Conservation (phyloP, 2,888 invertebrate species). For the Zygogramma bicolorata region DNA sequence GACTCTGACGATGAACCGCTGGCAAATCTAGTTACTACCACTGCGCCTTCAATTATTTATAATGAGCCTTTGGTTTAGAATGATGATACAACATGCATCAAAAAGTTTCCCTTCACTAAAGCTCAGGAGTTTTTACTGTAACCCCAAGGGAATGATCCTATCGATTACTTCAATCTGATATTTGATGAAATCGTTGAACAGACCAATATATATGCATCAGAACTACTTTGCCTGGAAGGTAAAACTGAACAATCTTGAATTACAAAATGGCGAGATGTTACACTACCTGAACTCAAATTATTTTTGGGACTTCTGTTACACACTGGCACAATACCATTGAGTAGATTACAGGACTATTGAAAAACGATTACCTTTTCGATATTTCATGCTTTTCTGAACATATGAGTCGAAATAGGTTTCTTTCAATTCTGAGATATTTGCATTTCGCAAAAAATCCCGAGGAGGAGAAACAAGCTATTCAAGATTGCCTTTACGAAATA, state of each 20-base stretch:
- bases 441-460: conserved; percentile 20
- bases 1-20: neutral
- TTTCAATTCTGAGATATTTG: conserved; percentile 25
- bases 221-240: neutral
- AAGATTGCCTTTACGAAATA: conserved; percentile 50
- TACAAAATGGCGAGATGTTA: conserved; percentile 17
- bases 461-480: conserved; percentile 1
- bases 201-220: conserved; percentile 16
- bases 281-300: conserved; percentile 4
- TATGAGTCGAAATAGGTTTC: conserved; percentile 10
- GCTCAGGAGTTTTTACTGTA: conserved; percentile 2
- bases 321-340: conserved; percentile 13
- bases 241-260: conserved; percentile 1
- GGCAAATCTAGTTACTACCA: neutral
- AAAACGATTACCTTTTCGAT: conserved; percentile 6
- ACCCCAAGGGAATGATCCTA: conserved; percentile 7
- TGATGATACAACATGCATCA: conserved; percentile 6
- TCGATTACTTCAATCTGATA: conserved; percentile 15
- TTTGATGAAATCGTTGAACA: conserved; percentile 1
- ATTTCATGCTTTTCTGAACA: conserved; percentile 10
- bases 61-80: neutral
- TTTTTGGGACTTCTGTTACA: conserved; percentile 19
- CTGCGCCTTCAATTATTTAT: neutral
- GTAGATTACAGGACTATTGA: neutral
- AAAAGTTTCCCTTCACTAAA: conserved; percentile 1